These are phyloP conservation scores for Trachymyrmex septentrionalis DNA, from an alignment of 1,140 invertebrate genomes.

Conservation along the genomic window DNA sequence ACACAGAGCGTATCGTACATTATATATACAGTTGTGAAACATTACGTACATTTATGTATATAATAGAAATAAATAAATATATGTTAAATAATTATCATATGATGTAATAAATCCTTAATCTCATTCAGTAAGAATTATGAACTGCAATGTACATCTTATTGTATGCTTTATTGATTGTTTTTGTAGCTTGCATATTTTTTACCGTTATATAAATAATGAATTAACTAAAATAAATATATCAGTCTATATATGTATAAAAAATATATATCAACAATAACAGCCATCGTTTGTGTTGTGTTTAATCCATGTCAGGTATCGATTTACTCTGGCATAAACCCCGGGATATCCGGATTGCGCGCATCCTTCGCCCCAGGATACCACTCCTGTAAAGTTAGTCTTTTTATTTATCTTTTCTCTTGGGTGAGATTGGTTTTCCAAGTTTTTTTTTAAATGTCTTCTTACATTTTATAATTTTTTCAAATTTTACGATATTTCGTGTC, in stretches of 20 bases:
- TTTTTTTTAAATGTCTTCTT: not conserved
- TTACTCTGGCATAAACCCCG: conserved; percentile 95
- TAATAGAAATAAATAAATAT: conserved; percentile 9
- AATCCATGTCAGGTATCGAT: conserved; percentile 92
- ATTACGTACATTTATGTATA: not conserved
- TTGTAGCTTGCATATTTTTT: not conserved
- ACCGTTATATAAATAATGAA: conserved; percentile 9
- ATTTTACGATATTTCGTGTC: not conserved
- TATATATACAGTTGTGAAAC: not conserved
- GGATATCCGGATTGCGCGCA: conserved; percentile 93
- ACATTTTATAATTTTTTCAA: not conserved
- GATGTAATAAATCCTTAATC: not conserved
- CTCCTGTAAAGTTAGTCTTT: conserved; percentile 84
- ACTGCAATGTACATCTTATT: not conserved
- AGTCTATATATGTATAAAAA: conserved; percentile 24
- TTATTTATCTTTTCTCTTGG: not conserved
- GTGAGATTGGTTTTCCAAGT: not conserved
- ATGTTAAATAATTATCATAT: not conserved
- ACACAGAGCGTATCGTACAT: not conserved
- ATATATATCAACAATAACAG: conserved; percentile 88
- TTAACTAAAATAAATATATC: conserved; percentile 55
- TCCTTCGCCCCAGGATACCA: conserved; percentile 93
- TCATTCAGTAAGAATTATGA: not conserved
- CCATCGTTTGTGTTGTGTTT: conserved; percentile 89
- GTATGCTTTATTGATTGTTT: not conserved